Percentiles rank a stretch among this genome's conserved stretches.
Evolutionary conservation across 2,113 vertebrate species (phyloP).

Genomic region (Charadrius vociferus): DNA sequence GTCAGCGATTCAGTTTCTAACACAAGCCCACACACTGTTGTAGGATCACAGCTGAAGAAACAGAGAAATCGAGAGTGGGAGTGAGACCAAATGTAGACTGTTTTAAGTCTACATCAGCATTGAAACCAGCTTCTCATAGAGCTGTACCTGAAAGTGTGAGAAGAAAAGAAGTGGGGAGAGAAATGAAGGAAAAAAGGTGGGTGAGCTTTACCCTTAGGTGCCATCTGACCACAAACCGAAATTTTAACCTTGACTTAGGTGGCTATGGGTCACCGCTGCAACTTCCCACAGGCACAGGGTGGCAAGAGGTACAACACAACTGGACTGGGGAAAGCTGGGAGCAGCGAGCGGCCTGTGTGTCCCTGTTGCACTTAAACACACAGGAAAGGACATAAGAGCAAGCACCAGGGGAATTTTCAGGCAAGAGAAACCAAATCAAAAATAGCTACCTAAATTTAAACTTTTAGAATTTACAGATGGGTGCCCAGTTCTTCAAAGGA

Average conservation of each 20-base stretch:
- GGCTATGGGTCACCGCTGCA: neutral
- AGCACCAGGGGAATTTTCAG: neutral
- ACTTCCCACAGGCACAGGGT: neutral
- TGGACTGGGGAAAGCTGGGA: neutral
- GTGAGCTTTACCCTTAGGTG: neutral
- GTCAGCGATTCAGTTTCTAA: neutral
- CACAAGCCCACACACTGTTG: neutral
- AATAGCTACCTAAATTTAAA: neutral
- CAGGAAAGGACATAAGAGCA: neutral
- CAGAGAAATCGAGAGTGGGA: neutral
- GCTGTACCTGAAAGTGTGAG: neutral
- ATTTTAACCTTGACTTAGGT: neutral
- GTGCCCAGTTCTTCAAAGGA: neutral
- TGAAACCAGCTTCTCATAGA: neutral
- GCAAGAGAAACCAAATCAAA: neutral
- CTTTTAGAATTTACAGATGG: neutral
- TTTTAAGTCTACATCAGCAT: neutral
- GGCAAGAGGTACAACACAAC: neutral
- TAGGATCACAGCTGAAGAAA: neutral
- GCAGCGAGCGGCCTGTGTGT: neutral
- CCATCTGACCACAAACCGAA: neutral
- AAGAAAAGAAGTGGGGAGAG: neutral
- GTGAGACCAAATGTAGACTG: neutral
- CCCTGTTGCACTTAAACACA: neutral
- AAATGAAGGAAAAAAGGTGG: neutral